Percentiles rank a stretch among this genome's conserved stretches.
phyloP scores from a whole-genome alignment of 2,888 invertebrate species.

The Hydrotaea cyrtoneurina region DNA sequence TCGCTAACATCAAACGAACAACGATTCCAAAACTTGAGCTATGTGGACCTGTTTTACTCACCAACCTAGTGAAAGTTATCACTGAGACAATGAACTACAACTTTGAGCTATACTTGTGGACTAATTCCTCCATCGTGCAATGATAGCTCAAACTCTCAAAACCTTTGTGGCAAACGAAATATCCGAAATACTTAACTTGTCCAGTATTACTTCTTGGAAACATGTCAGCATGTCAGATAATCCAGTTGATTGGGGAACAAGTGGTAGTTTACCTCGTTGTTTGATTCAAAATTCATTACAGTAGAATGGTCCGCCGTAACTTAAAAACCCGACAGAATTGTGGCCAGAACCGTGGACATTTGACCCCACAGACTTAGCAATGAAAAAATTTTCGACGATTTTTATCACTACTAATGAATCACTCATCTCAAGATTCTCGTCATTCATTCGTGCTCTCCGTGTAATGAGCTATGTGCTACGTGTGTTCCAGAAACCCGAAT shows the following conservation, averaged over 20 bases:
- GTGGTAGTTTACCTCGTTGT: conserved; percentile 15
- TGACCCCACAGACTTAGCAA: conserved; percentile 19
- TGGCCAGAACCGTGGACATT: conserved; percentile 32
- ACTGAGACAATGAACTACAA: no score
- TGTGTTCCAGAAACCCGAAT: no score
- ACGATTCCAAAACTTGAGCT: no score
- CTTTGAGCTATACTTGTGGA: conserved; percentile 2
- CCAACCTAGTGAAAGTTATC: no score
- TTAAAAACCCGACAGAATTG: background rate
- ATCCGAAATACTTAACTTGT: background rate
- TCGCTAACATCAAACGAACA: background rate
- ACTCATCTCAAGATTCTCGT: conserved; percentile 3
- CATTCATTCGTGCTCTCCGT: background rate
- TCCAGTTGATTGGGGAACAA: conserved; percentile 27
- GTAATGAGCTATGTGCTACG: conserved; percentile 6
- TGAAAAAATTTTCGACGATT: background rate
- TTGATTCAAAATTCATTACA: background rate
- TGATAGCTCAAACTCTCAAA: conserved; percentile 44
- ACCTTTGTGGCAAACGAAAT: conserved; percentile 39
- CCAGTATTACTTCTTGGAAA: conserved; percentile 12
- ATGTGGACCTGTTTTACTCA: no score
- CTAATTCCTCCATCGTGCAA: conserved; percentile 24
- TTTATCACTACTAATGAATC: background rate
- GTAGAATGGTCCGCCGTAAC: conserved; percentile 28
- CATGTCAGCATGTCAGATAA: conserved; percentile 29